Evolutionary conservation across 2,113 vertebrate species (phyloP).

Genomic region (Tichodroma muraria): DNA sequence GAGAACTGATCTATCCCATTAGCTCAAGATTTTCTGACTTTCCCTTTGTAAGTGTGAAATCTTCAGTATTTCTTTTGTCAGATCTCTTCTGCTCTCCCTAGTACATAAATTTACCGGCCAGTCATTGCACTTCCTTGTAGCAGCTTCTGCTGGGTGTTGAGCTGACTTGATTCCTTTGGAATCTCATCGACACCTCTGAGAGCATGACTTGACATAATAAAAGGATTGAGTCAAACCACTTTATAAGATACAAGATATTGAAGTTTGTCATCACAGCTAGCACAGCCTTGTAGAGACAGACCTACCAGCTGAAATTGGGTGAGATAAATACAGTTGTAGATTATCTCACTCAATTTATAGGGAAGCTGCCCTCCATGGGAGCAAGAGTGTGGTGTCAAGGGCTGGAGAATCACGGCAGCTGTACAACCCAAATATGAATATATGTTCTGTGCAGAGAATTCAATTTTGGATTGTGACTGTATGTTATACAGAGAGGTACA

Average conservation of each 20-base stretch:
- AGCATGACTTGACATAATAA: conserved; percentile 3
- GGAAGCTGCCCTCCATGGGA: conserved; percentile 3
- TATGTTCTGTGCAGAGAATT: neutral
- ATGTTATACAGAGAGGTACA: neutral
- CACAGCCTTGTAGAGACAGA: neutral
- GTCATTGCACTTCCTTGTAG: neutral
- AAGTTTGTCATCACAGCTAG: neutral
- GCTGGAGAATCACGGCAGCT: neutral
- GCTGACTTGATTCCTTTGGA: neutral
- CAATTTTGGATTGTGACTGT: neutral
- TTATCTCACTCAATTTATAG: conserved; percentile 44
- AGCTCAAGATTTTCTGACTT: neutral
- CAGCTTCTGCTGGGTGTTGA: neutral
- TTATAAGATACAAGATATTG: neutral
- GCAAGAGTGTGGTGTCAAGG: neutral
- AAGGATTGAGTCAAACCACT: conserved; percentile 32
- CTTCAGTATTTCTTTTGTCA: neutral
- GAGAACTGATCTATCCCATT: neutral
- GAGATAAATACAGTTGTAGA: conserved; percentile 23
- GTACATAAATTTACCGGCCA: neutral
- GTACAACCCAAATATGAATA: neutral
- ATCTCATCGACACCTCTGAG: neutral
- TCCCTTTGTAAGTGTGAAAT: neutral
- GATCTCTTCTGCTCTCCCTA: neutral
- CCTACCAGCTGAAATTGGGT: neutral